phyloP scores from a whole-genome alignment of 2,113 vertebrate species.

The Laticauda laticaudata region DNA sequence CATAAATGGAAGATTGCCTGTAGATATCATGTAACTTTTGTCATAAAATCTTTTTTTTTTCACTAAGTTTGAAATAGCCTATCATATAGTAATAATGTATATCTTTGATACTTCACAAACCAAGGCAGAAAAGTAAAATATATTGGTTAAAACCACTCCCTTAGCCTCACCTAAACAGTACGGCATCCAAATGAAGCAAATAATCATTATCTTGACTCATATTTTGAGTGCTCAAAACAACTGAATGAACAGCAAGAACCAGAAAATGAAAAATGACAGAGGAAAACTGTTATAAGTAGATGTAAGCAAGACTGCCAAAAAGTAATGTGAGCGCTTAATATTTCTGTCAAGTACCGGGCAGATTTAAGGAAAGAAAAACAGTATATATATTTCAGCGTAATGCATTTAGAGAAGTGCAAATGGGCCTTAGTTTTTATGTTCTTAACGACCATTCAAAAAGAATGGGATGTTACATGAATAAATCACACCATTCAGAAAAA shows the following conservation, averaged over 20 bases:
- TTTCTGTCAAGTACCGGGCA: background rate
- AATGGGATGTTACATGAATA: background rate
- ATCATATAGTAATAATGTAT: background rate
- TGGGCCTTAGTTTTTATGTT: background rate
- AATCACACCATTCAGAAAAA: slow-evolving; percentile 25
- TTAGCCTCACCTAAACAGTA: background rate
- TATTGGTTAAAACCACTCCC: background rate
- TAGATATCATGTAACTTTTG: background rate
- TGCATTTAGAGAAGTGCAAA: slow-evolving; percentile 4
- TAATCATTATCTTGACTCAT: background rate
- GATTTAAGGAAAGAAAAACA: background rate
- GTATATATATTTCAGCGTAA: background rate
- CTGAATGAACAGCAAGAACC: background rate
- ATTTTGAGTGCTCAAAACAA: background rate
- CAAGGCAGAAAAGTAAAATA: background rate
- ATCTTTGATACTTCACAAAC: background rate
- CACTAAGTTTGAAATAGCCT: background rate
- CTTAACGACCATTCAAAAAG: background rate
- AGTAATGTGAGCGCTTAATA: background rate
- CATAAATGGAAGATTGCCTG: background rate
- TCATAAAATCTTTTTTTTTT: background rate
- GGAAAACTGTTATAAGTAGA: background rate
- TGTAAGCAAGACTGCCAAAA: background rate
- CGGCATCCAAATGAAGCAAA: background rate
- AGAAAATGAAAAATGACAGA: background rate